Base-by-base conservation (phyloP, 53 echinoderm and acorn worm species). In the Pentamera pediparva region DNA sequence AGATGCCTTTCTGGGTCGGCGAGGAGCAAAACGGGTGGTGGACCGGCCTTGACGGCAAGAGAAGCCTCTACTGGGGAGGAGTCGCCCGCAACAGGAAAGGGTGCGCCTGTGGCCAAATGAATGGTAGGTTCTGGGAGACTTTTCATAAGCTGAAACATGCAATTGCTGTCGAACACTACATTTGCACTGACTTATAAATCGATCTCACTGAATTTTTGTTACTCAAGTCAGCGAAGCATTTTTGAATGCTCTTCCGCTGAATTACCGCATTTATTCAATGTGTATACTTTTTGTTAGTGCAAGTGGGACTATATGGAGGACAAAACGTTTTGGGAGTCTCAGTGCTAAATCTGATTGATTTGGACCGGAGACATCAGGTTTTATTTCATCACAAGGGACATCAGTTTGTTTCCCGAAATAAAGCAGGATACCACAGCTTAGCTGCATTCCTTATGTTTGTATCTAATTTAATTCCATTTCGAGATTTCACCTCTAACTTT, bases 31-130 rank as follows among this genome's bases (percentile, higher is more conserved):
- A 84, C 26, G 84, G 59, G 5, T 84, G 78, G 78, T 84, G 84
- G 84, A 78, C 78, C 18, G 73, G 72, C 43, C 59, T 78, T 5
- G 84, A 84, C 18, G 78, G 74, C 18, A 71, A 70, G 39, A 65
- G 73, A 33, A 78, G 61, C 52, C 61, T 51, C 72, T 76, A 78
- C 72, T 84, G 84, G 84, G 84, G 84, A 1, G 78, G 78, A 15
- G 78, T 78, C 32, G 28, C 58, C 0, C 72, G 78, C 0, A 33
- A 29, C n/a, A 37, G 35, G 37, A 25, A 72, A 32, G 73, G 73
- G 11, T 72, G 73, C 34, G 73, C 73, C 12, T 72, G 73, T 35
- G 73, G 73, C 34, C 18, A 33, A 9, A 31, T 51, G 21, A 21
- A 32, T 2, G 28, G 73, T 72, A 18, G 54, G 73, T 47, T 22